These are phyloP conservation scores for Heliconius erato DNA, from an alignment of 2,888 invertebrate species.

Conservation along the genomic window DNA sequence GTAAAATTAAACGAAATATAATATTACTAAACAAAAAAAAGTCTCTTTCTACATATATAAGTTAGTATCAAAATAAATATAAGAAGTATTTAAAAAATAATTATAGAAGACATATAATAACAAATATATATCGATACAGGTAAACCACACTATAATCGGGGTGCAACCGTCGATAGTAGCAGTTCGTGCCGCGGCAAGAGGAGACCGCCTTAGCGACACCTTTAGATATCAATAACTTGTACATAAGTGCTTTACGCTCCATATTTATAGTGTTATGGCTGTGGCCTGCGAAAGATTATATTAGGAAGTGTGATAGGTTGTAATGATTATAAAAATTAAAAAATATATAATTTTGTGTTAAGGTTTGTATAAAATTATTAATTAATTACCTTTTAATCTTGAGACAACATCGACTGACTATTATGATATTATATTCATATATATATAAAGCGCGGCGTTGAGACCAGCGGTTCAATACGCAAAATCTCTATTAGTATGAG, in stretches of 20 bases:
- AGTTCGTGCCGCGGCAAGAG: constrained; percentile 79
- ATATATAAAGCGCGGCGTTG: no score
- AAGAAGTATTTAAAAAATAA: not conserved
- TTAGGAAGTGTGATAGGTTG: no score
- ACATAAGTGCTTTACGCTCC: constrained; percentile 48
- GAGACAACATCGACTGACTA: no score
- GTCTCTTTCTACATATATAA: not conserved
- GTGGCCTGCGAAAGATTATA: not conserved
- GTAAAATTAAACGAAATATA: no score
- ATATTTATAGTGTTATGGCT: constrained; percentile 28
- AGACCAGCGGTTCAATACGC: no score
- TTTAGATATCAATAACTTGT: constrained; percentile 70
- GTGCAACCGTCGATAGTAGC: constrained; percentile 60
- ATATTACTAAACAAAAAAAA: no score
- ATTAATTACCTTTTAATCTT: no score
- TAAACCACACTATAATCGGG: constrained; percentile 52
- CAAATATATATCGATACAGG: constrained; percentile 57
- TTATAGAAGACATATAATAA: not conserved
- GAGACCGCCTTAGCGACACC: constrained; percentile 74
- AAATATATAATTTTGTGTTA: no score
- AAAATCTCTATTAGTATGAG: no score
- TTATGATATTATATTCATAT: no score
- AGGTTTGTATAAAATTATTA: no score
- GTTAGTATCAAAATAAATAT: not conserved
- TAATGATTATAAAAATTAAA: no score